Percentiles rank a stretch among this genome's conserved stretches.
Evolutionary conservation across 1,140 invertebrate species (phyloP).

Genomic region (Cherax destructor): DNA sequence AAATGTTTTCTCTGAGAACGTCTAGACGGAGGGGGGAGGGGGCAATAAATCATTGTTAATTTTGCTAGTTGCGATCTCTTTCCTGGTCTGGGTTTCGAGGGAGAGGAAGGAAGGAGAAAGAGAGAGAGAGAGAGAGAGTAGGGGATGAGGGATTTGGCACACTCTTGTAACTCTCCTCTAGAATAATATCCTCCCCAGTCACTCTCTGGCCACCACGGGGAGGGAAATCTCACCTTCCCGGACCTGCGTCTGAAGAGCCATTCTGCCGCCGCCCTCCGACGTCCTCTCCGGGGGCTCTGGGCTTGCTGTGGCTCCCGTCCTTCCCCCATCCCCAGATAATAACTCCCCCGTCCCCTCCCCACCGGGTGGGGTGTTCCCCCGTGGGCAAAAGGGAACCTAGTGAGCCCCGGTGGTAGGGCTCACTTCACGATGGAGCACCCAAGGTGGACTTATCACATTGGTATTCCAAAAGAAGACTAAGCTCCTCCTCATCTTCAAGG

Average conservation of each 20-base stretch:
- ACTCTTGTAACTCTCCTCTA: not conserved
- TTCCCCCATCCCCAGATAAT: slow-evolving; percentile 16
- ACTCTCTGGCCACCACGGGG: not conserved
- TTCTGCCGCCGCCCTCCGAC: not conserved
- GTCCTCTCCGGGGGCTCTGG: not conserved
- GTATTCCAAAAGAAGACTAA: slow-evolving; percentile 43
- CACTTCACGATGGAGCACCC: not conserved
- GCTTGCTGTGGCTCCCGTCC: not conserved
- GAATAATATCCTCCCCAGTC: slow-evolving; percentile 25
- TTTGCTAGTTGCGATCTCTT: not conserved
- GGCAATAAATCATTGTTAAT: not conserved
- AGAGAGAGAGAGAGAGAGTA: not conserved
- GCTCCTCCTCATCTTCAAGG: slow-evolving; percentile 41
- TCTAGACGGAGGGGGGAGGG: not conserved
- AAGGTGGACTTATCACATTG: slow-evolving; percentile 43
- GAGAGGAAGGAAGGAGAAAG: too few relatives aligned
- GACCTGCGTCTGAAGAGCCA: not conserved
- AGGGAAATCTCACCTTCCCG: not conserved
- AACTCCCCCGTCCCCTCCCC: not conserved
- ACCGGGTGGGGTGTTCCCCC: too few relatives aligned
- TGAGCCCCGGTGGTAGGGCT: not conserved
- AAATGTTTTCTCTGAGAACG: not conserved
- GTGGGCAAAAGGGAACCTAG: slow-evolving; percentile 16
- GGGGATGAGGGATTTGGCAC: slow-evolving; percentile 9
- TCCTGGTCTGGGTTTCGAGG: not conserved